phyloP scores from a whole-genome alignment of 1,140 invertebrate genomes.

The Heliothis subflexa region DNA sequence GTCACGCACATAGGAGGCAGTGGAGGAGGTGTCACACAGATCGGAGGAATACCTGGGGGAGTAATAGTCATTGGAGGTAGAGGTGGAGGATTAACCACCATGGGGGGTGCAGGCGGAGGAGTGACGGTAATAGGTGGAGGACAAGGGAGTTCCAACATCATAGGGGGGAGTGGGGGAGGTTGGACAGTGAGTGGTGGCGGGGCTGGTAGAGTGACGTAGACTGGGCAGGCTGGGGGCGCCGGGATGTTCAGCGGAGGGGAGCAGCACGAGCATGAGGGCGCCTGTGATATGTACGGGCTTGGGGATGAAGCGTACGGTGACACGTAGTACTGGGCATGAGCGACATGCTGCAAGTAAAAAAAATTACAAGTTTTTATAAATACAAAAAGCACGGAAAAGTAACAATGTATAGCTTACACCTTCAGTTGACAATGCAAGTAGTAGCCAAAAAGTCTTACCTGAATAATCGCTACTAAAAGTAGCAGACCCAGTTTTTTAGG shows the following conservation, averaged over 20 bases:
- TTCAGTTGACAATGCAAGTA: not conserved
- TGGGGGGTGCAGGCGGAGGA: constrained; percentile 70
- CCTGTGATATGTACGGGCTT: constrained; percentile 53
- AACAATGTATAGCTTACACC: not conserved
- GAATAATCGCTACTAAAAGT: constrained; percentile 61
- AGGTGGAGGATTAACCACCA: constrained; percentile 67
- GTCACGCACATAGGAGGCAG: constrained; percentile 69
- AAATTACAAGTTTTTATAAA: not conserved
- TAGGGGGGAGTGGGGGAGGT: constrained; percentile 70
- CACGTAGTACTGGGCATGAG: constrained; percentile 69
- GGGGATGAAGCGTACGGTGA: constrained; percentile 58
- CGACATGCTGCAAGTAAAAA: constrained; percentile 62
- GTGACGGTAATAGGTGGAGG: constrained; percentile 67
- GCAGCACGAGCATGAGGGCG: constrained; percentile 54
- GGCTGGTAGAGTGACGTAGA: constrained; percentile 60
- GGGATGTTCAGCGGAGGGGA: constrained; percentile 57
- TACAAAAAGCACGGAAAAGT: no score
- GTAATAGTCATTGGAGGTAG: constrained; percentile 66
- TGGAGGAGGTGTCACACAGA: constrained; percentile 71
- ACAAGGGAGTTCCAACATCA: constrained; percentile 59
- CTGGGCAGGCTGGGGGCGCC: constrained; percentile 54
- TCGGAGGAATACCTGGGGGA: constrained; percentile 68
- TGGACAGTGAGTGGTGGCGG: constrained; percentile 66
- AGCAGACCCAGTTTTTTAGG: constrained; percentile 55
- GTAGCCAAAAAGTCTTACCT: constrained; percentile 57